Conservation (phyloP, 2,113 vertebrate genomes). For the Nesogale talazaci region DNA sequence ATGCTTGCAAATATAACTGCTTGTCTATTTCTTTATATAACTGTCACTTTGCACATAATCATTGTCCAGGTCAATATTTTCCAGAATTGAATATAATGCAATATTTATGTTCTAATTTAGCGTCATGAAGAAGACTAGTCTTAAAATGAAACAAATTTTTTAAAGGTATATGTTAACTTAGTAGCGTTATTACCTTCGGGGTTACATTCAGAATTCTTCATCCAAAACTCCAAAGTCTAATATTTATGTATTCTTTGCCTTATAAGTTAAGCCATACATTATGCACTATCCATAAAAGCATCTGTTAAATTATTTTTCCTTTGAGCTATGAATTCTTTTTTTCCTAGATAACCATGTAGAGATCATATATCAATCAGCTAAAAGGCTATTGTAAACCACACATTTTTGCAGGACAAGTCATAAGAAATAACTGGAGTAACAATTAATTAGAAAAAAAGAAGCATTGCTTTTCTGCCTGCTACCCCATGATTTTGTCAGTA, state of each 20-base stretch:
- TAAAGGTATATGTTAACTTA: not conserved
- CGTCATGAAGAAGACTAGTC: not conserved
- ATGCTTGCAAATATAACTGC: constrained; percentile 1
- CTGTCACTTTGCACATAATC: not conserved
- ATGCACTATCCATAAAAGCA: not conserved
- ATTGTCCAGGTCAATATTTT: not conserved
- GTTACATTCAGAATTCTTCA: constrained; percentile 32
- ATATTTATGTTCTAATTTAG: constrained; percentile 15
- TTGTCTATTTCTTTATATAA: constrained; percentile 3
- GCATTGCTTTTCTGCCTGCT: not conserved
- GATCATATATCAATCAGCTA: constrained; percentile 5
- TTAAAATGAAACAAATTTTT: not conserved
- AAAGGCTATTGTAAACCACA: not conserved
- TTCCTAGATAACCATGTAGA: not conserved
- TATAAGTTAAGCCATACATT: constrained; percentile 29
- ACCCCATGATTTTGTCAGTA: constrained; percentile 11
- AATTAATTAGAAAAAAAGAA: not conserved
- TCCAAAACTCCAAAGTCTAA: constrained; percentile 31
- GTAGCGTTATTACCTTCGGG: not conserved
- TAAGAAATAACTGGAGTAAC: constrained; percentile 2
- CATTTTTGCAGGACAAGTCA: constrained; percentile 46
- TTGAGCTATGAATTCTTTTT: constrained; percentile 47
- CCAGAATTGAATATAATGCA: not conserved
- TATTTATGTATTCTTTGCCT: not conserved
- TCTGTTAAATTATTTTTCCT: constrained; percentile 38